A percentile compares a stretch with the other conserved stretches of the same genome.
Evolutionary conservation across 2,888 invertebrate species (phyloP).

Genomic region (Sisyra nigra): DNA sequence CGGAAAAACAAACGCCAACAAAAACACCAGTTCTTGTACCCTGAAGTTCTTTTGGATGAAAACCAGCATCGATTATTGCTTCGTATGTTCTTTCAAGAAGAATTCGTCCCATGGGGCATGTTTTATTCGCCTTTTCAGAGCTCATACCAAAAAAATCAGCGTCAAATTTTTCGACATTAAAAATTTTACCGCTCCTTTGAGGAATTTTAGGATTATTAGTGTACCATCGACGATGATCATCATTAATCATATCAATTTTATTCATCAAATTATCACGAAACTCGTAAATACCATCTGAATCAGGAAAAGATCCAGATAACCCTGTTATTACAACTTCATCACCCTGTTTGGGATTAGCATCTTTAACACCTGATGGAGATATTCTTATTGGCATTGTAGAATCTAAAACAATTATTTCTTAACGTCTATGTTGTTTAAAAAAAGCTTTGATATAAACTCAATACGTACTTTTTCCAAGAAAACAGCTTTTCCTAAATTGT

Average conservation of each 20-base stretch:
- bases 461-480: too few species aligned
- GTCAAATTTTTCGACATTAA: constrained; percentile 29
- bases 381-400: too few species aligned
- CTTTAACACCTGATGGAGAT: too few species aligned
- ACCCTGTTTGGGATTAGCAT: constrained; percentile 32
- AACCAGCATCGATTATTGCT: constrained; percentile 57
- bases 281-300: constrained; percentile 54
- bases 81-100: constrained; percentile 64
- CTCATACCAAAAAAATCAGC: constrained; percentile 28
- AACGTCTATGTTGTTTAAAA: too few species aligned
- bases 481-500: too few species aligned
- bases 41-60: constrained; percentile 45
- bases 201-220: constrained; percentile 30
- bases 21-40: constrained; percentile 59
- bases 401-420: too few species aligned
- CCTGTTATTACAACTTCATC: constrained; percentile 52
- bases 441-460: too few species aligned
- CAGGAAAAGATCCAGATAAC: constrained; percentile 57
- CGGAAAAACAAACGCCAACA: constrained; percentile 53
- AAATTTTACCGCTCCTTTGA: constrained; percentile 28
- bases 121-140: constrained; percentile 38
- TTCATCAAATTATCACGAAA: constrained; percentile 56
- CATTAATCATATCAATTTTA: constrained; percentile 24
- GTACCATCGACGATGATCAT: constrained; percentile 2
- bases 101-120: constrained; percentile 66